Percentiles rank a stretch among this genome's conserved stretches.
phyloP scores from a whole-genome alignment of 2,888 invertebrate species.

The Leptinotarsa haldemani region DNA sequence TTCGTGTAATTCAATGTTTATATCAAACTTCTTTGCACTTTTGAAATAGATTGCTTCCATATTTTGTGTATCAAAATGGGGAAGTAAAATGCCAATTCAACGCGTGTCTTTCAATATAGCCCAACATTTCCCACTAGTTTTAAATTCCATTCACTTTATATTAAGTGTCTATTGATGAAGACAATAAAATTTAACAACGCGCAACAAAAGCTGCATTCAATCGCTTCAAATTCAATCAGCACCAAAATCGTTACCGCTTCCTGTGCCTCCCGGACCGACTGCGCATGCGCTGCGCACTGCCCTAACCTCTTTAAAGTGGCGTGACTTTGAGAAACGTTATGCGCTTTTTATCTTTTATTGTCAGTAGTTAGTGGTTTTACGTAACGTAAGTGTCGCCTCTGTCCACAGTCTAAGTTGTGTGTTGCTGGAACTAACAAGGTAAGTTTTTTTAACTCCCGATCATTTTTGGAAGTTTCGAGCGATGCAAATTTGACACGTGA shows the following conservation, averaged over 20 bases:
- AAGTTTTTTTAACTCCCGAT: no score
- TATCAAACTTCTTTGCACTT: no score
- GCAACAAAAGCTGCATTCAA: constrained; percentile 14
- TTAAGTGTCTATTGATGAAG: neutral
- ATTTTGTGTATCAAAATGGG: no score
- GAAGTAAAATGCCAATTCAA: neutral
- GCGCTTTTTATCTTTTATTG: neutral
- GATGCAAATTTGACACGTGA: no score
- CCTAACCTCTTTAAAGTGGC: constrained; percentile 25
- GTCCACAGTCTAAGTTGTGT: neutral
- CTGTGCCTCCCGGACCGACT: neutral
- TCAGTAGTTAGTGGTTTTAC: neutral
- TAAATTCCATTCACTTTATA: neutral
- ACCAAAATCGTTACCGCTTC: constrained; percentile 13
- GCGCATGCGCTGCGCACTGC: neutral
- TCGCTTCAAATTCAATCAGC: constrained; percentile 19
- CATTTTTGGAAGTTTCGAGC: no score
- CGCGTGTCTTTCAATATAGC: neutral
- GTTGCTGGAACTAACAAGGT: neutral
- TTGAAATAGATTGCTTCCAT: no score
- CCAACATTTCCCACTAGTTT: neutral
- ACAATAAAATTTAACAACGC: constrained; percentile 9
- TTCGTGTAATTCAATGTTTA: no score
- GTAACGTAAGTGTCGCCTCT: neutral
- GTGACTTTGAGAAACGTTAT: neutral